A percentile compares a stretch with the other conserved stretches of the same genome.
phyloP scores from a whole-genome alignment of 2,888 invertebrate genomes.

The Plebejus argus region DNA sequence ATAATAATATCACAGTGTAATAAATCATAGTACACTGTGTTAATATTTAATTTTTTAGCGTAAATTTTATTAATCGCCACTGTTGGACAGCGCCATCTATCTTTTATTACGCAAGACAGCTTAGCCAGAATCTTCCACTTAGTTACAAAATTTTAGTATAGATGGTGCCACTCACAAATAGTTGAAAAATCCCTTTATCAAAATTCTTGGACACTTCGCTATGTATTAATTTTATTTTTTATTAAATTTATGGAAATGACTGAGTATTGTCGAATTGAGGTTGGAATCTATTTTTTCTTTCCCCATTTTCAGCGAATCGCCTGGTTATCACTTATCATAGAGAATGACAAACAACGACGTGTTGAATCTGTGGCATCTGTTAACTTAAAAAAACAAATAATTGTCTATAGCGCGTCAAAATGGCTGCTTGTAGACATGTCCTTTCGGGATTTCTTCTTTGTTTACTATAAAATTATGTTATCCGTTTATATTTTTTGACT shows the following conservation, averaged over 20 bases:
- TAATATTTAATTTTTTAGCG: too few relatives aligned
- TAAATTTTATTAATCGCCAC: too few relatives aligned
- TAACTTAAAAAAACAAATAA: conserved; percentile 31
- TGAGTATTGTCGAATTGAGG: too few relatives aligned
- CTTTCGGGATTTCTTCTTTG: conserved; percentile 76
- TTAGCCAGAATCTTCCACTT: not conserved
- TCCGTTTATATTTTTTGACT: conserved; percentile 62
- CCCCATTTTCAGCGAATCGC: not conserved
- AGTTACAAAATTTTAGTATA: not conserved
- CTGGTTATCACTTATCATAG: not conserved
- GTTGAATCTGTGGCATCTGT: conserved; percentile 3
- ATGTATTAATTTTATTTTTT: not conserved
- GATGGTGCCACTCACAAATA: not conserved
- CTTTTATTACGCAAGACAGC: not conserved
- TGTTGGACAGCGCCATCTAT: not conserved
- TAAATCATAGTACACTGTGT: too few relatives aligned
- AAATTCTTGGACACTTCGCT: not conserved
- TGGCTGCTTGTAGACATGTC: conserved; percentile 76
- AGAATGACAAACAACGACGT: not conserved
- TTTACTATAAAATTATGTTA: conserved; percentile 73
- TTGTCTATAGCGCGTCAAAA: conserved; percentile 75
- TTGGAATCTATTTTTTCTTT: not conserved
- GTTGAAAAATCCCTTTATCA: too few relatives aligned
- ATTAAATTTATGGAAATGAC: too few relatives aligned
- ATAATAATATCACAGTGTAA: too few relatives aligned